Conservation (phyloP, 2,113 vertebrate species). For the Aegithalos caudatus region DNA sequence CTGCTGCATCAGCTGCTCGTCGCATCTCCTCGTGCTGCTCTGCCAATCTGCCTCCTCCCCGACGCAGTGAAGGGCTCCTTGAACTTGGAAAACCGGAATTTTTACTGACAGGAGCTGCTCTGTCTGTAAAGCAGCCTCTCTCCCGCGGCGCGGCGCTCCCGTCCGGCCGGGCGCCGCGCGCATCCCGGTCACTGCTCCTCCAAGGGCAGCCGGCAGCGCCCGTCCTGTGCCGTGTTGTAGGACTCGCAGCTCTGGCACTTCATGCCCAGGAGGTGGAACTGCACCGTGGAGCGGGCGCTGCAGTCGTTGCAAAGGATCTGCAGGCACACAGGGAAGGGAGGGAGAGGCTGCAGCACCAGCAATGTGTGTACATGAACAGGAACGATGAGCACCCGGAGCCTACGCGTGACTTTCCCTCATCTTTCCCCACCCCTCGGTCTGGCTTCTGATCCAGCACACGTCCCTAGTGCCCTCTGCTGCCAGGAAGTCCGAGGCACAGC, state of each 20-base stretch:
- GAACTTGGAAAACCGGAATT: not conserved
- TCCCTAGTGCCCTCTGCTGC: not conserved
- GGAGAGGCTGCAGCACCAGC: not conserved
- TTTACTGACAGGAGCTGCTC: not conserved
- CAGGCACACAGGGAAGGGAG: not conserved
- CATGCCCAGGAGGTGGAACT: conserved; percentile 92
- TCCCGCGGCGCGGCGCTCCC: not conserved
- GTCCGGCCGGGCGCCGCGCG: fast-evolving
- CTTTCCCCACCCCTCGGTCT: not conserved
- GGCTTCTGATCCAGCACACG: not conserved
- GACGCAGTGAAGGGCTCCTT: not conserved
- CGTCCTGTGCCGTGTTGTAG: conserved; percentile 90
- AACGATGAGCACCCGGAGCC: not conserved
- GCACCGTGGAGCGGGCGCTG: conserved; percentile 81
- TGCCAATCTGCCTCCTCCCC: not conserved
- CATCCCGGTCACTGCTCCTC: conserved; percentile 18
- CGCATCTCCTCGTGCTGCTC: not conserved
- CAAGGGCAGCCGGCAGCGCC: conserved; percentile 66
- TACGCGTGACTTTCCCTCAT: not conserved
- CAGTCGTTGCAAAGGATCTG: conserved; percentile 96
- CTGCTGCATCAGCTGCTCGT: not conserved
- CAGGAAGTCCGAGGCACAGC: not conserved
- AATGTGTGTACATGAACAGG: not conserved
- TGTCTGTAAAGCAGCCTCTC: not conserved
- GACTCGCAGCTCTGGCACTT: conserved; percentile 89